Conservation (phyloP, 2,113 vertebrate species). For the Megaleporinus macrocephalus region DNA sequence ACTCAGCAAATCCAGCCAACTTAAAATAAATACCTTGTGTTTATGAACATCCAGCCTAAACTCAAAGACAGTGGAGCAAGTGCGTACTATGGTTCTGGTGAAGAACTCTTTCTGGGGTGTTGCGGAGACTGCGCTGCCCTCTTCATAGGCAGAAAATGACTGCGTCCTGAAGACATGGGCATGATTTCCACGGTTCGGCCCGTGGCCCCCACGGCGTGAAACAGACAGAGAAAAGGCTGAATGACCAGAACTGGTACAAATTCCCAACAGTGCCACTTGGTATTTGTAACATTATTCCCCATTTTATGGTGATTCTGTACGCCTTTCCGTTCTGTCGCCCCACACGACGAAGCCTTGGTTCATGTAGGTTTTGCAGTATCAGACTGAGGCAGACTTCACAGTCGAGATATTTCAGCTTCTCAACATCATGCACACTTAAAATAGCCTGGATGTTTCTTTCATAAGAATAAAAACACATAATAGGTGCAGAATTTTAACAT, state of each 20-base stretch:
- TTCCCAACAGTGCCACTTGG: constrained; percentile 45
- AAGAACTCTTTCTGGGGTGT: constrained; percentile 19
- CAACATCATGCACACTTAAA: too few relatives aligned
- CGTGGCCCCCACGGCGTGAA: constrained; percentile 75
- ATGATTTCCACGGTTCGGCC: constrained; percentile 80
- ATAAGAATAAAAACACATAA: too few relatives aligned
- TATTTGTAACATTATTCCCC: constrained; percentile 58
- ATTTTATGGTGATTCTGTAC: constrained; percentile 69
- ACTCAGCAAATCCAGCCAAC: constrained; percentile 14
- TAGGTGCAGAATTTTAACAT: too few relatives aligned
- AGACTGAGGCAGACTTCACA: neutral
- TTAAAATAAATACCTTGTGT: constrained; percentile 9
- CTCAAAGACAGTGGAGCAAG: neutral
- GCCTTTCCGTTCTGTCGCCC: constrained; percentile 56
- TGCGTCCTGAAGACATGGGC: constrained; percentile 67
- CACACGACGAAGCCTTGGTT: constrained; percentile 59
- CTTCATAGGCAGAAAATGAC: constrained; percentile 68
- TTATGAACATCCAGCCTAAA: neutral
- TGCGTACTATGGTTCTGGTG: neutral
- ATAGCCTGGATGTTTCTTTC: too few relatives aligned
- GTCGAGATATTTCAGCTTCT: too few relatives aligned
- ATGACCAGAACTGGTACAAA: constrained; percentile 54
- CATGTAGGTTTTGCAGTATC: neutral
- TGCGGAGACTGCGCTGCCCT: neutral
- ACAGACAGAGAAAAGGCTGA: constrained; percentile 70